These are phyloP conservation scores for Melinaea menophilus DNA, from an alignment of 2,888 invertebrate species.

Conservation along the genomic window DNA sequence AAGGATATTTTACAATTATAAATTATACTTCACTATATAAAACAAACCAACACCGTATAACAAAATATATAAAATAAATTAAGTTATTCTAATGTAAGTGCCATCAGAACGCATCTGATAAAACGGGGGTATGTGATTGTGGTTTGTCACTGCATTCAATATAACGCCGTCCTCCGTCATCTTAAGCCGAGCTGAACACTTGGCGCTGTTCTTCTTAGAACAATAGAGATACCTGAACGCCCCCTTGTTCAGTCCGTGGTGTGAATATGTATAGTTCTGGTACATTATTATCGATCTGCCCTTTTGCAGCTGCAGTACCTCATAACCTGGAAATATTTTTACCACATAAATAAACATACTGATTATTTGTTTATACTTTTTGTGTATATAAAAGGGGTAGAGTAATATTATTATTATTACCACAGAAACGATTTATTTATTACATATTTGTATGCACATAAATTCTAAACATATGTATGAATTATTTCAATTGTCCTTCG, in stretches of 20 bases:
- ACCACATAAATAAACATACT: no score
- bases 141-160: constrained; percentile 11
- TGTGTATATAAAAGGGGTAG: no score
- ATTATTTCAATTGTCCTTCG: constrained; percentile 1
- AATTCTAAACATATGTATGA: not conserved
- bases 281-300: constrained; percentile 29
- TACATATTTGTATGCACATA: constrained; percentile 6
- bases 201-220: constrained; percentile 26
- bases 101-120: constrained; percentile 23
- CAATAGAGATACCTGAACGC: constrained; percentile 29
- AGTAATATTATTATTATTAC: no score
- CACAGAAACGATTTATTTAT: no score
- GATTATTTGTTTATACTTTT: no score
- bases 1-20: no score
- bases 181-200: constrained; percentile 31
- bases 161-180: constrained; percentile 23
- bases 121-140: constrained; percentile 21
- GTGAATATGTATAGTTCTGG: constrained; percentile 32
- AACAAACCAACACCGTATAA: not conserved
- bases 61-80: not conserved
- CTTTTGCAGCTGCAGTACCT: constrained; percentile 24
- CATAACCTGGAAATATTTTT: constrained; percentile 13
- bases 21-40: no score
- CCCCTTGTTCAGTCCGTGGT: constrained; percentile 25
- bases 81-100: constrained; percentile 16